These are phyloP conservation scores for Muscina levida DNA, from an alignment of 2,888 invertebrate species.

Conservation along the genomic window DNA sequence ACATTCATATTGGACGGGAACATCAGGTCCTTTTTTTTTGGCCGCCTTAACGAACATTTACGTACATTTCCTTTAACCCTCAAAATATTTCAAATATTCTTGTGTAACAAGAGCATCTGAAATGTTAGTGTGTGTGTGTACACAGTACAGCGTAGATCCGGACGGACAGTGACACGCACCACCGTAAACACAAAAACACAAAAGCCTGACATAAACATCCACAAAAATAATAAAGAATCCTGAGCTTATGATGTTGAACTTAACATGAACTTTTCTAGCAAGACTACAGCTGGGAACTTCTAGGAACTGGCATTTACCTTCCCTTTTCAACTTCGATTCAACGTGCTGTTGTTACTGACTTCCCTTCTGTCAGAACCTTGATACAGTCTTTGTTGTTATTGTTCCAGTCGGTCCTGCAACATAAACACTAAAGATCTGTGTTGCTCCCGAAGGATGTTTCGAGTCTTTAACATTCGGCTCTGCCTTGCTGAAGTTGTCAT, in stretches of 20 bases:
- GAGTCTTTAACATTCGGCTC: conserved; percentile 32
- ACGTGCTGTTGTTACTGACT: conserved; percentile 11
- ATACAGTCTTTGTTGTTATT: conserved; percentile 26
- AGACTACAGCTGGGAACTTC: not conserved
- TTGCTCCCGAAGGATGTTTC: conserved; percentile 49
- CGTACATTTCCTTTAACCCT: no score
- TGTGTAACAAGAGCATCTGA: no score
- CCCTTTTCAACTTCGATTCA: not conserved
- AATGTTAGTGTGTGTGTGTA: conserved; percentile 23
- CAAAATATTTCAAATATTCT: no score
- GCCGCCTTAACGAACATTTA: no score
- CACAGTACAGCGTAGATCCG: not conserved
- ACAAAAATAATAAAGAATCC: conserved; percentile 21
- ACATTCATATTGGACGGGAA: no score
- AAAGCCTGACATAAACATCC: conserved; percentile 55
- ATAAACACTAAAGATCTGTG: conserved; percentile 36
- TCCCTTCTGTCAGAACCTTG: conserved; percentile 17
- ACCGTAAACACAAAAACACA: no score
- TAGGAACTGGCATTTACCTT: not conserved
- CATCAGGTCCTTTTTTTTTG: no score
- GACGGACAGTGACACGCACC: conserved; percentile 6
- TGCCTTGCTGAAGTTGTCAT: conserved; percentile 49
- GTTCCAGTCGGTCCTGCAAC: conserved; percentile 6
- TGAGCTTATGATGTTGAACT: not conserved
- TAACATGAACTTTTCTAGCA: not conserved